Evolutionary conservation across 2,797 vertebrate species (phyloP), one percentile per base, ranked within the genome.

Genomic region (Phalloptychus januarius): DNA sequence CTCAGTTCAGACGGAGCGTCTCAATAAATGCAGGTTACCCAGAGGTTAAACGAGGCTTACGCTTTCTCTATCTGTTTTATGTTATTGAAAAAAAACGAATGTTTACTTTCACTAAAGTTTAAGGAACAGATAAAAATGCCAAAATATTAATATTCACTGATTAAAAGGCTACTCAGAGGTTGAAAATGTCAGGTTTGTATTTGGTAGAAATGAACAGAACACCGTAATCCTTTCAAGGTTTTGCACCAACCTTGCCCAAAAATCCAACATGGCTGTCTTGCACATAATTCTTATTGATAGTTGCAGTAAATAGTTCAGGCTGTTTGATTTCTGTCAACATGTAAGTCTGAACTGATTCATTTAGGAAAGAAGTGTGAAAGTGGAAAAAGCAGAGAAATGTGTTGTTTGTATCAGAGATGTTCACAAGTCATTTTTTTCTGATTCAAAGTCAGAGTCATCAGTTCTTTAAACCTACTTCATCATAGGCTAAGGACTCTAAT

Each of bases 1-100:
- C 38, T 79, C 88, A 74, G 79, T 92, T 89, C 13, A 87, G 63
- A 67, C 18, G 8, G 20, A 23, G 36, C 36, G 23, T 40, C 63
- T 67, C 33, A 23, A 5, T 25, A 70, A 8, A 44, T 3, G 1
- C 65, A n/a, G 7, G 25, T n/a, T 44, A 15, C 13, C 40, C 25
- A 44, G 1, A 2, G 4, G 25, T 70, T 6, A 5, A 16, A 8
- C 25, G 18, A 38, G 40, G 15, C 5, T 28, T 44, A n/a, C 15
- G 44, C 40, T 44, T 44, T 28, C n/a, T 23, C 12, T 4, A 40
- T 15, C 44, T 38, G 31, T 65, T 67, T 40, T 38, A 67, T 23
- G 20, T 25, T 4, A 69, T 70, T n/a, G 42, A n/a, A 44, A 12
- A n/a, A 42, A 40, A 69, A 12, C 15, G 11, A 72, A n/a, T 13